These are phyloP conservation scores for Pseudachorutes palmiensis DNA, from an alignment of 1,140 invertebrate genomes.

Conservation along the genomic window DNA sequence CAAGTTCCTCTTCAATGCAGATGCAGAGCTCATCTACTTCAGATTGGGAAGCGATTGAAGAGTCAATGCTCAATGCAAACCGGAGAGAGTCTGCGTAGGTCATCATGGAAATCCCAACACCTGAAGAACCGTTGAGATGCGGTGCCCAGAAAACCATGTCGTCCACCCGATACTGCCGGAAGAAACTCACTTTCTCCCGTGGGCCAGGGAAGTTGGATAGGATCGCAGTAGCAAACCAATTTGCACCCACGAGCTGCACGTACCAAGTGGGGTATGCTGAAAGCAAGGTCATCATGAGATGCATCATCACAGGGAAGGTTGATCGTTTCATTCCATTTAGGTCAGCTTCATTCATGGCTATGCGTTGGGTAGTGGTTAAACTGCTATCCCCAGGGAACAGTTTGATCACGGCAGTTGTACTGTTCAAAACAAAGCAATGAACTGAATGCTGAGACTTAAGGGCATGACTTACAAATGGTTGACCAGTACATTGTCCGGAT, in stretches of 20 bases:
- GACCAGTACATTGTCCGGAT: slow-evolving; percentile 30
- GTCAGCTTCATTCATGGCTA: slow-evolving; percentile 14
- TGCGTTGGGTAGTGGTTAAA: neutral
- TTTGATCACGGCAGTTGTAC: slow-evolving; percentile 23
- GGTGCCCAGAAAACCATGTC: slow-evolving; percentile 31
- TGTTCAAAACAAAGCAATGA: neutral
- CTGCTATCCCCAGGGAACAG: slow-evolving; percentile 16
- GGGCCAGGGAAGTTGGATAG: slow-evolving; percentile 37
- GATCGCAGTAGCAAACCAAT: slow-evolving; percentile 29
- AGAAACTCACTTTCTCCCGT: neutral
- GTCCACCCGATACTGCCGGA: slow-evolving; percentile 21
- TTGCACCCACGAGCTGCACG: slow-evolving; percentile 21
- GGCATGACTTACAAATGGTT: slow-evolving; percentile 33
- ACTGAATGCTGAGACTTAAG: neutral
- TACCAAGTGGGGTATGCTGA: slow-evolving; percentile 24
- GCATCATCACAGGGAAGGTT: slow-evolving; percentile 21
- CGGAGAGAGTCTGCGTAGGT: slow-evolving; percentile 28
- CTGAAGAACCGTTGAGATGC: slow-evolving; percentile 25
- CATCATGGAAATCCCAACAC: slow-evolving; percentile 26
- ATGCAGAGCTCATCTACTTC: slow-evolving; percentile 11
- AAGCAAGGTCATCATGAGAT: slow-evolving; percentile 18
- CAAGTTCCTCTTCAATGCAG: slow-evolving; percentile 24
- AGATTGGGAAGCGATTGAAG: slow-evolving; percentile 11
- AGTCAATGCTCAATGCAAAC: slow-evolving; percentile 24
- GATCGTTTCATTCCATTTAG: slow-evolving; percentile 22